Evolutionary conservation across 2,113 vertebrate species (phyloP).

Genomic region (Zosterops lateralis): DNA sequence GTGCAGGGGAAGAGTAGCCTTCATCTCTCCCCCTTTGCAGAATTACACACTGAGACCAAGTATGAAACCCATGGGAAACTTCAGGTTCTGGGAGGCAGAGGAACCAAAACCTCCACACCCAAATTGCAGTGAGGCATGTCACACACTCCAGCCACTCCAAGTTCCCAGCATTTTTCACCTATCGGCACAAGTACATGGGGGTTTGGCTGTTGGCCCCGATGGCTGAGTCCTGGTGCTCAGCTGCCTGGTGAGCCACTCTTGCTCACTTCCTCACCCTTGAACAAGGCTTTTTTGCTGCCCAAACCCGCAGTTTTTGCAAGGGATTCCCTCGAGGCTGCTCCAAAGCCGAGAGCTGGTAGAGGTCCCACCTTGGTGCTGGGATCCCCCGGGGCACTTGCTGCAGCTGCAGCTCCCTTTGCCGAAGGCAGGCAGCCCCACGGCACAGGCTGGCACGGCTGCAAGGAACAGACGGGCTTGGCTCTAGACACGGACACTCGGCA

Average conservation of each 20-base stretch:
- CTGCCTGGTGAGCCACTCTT: neutral
- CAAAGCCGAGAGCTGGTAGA: neutral
- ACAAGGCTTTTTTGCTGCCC: neutral
- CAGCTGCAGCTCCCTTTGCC: fast-evolving
- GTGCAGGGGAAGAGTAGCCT: fast-evolving
- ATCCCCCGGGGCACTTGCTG: neutral
- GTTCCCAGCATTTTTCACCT: neutral
- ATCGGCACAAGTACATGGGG: fast-evolving
- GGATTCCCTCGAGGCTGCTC: neutral
- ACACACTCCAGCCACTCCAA: neutral
- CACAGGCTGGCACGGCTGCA: fast-evolving
- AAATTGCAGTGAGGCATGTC: neutral
- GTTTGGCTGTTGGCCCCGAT: neutral
- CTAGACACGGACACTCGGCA: fast-evolving
- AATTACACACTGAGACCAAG: neutral
- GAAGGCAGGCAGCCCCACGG: neutral
- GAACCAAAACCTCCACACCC: neutral
- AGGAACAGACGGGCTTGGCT: fast-evolving
- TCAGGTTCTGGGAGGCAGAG: neutral
- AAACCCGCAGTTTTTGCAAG: neutral
- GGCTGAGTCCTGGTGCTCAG: neutral
- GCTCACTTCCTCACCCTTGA: neutral
- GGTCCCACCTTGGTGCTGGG: neutral
- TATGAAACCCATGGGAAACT: neutral
- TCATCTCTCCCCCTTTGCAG: neutral